Conservation (phyloP, 2,797 vertebrate species). For the Epinephelus awoara region DNA sequence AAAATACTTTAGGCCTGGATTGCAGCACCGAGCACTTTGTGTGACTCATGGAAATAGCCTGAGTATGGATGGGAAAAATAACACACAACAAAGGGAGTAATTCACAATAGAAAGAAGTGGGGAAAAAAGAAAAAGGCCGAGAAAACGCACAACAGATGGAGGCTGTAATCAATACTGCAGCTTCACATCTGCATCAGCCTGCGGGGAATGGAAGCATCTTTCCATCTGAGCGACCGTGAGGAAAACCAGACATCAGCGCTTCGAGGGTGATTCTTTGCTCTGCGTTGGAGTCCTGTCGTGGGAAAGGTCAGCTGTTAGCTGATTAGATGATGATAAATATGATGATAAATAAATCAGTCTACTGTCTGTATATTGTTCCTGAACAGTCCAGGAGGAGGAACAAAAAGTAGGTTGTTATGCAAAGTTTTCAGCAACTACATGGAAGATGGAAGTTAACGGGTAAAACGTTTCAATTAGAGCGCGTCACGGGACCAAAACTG, state of each 20-base stretch:
- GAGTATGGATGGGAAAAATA: conserved; percentile 69
- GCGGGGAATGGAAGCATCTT: conserved; percentile 60
- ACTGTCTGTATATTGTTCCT: no score
- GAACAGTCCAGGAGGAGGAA: not conserved
- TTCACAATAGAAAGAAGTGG: conserved; percentile 74
- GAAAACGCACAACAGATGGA: conserved; percentile 83
- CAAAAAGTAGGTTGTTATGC: not conserved
- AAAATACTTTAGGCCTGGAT: conserved; percentile 64
- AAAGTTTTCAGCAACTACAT: not conserved
- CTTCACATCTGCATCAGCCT: conserved; percentile 66
- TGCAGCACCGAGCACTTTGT: conserved; percentile 44
- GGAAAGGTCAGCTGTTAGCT: conserved; percentile 9
- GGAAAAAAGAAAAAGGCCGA: conserved; percentile 34
- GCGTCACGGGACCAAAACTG: not conserved
- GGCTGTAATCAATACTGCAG: conserved; percentile 78
- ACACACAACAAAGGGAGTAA: conserved; percentile 80
- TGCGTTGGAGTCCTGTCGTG: not conserved
- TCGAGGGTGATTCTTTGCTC: not conserved
- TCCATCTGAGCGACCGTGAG: conserved; percentile 57
- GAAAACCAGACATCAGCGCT: conserved; percentile 52
- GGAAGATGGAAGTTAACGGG: no score
- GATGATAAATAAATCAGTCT: not conserved
- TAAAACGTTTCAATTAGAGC: conserved; percentile 2
- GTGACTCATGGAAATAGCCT: conserved; percentile 82
- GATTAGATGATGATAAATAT: conserved; percentile 13